phyloP scores from a whole-genome alignment of 2,113 vertebrate genomes.

The Montifringilla adamsi region DNA sequence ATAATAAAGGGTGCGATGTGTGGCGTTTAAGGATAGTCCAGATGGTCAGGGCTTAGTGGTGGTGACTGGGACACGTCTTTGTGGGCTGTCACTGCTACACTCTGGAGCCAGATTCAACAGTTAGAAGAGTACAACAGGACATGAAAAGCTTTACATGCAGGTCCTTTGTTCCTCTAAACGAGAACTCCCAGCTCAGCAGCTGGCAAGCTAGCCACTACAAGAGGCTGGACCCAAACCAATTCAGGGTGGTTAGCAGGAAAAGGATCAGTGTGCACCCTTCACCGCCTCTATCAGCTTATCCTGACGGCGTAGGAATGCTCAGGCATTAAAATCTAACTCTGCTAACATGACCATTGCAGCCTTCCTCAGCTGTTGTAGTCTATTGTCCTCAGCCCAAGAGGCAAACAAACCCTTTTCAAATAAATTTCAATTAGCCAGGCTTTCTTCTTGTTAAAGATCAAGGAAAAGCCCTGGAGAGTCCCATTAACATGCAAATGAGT shows the following conservation, averaged over 20 bases:
- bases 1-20: neutral
- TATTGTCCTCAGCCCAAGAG: constrained; percentile 29
- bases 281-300: neutral
- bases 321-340: neutral
- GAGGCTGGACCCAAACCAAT: neutral
- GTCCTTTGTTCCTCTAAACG: neutral
- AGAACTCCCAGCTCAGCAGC: neutral
- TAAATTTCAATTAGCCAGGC: constrained; percentile 52
- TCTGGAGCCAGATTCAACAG: neutral
- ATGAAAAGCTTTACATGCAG: neutral
- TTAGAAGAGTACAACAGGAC: accelerated
- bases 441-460: constrained; percentile 44
- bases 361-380: neutral
- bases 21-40: neutral
- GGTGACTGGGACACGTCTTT: neutral
- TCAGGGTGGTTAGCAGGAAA: neutral
- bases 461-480: constrained; percentile 44
- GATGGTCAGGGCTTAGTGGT: neutral
- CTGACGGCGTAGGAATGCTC: neutral
- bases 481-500: constrained; percentile 53
- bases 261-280: neutral
- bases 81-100: neutral
- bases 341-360: neutral
- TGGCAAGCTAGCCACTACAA: neutral
- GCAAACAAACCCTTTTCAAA: constrained; percentile 44